These are phyloP conservation scores for Myopa testacea DNA, from an alignment of 2,888 invertebrate genomes.

Conservation along the genomic window DNA sequence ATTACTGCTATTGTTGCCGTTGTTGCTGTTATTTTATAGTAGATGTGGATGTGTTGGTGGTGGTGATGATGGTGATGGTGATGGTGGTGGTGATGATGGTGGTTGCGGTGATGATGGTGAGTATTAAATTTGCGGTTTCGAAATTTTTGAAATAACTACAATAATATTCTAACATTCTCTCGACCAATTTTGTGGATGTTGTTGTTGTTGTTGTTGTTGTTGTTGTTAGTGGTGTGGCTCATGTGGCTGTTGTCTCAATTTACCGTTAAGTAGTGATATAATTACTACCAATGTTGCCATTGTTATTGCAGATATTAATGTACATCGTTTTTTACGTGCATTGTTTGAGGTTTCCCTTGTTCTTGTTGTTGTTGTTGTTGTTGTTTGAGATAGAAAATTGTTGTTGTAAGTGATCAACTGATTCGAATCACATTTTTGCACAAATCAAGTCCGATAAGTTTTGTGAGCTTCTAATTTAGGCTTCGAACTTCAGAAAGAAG, in stretches of 20 bases:
- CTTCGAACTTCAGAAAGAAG: no score
- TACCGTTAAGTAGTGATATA: constrained; percentile 53
- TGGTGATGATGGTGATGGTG: constrained; percentile 35
- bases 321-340: constrained; percentile 31
- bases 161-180: constrained; percentile 46
- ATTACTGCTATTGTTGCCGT: constrained; percentile 30
- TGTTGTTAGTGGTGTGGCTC: constrained; percentile 49
- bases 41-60: constrained; percentile 42
- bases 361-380: no score
- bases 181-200: constrained; percentile 35
- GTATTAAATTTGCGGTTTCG: constrained; percentile 67
- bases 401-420: no score
- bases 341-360: neutral
- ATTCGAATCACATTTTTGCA: no score
- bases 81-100: constrained; percentile 53
- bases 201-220: constrained; percentile 35
- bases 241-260: constrained; percentile 59
- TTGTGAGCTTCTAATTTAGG: no score
- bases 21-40: constrained; percentile 44
- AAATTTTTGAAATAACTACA: constrained; percentile 66
- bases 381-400: neutral
- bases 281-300: constrained; percentile 47
- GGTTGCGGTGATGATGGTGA: constrained; percentile 54
- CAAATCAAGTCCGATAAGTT: no score
- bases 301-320: constrained; percentile 51